Percentiles rank a stretch among this genome's conserved stretches.
Evolutionary conservation across 2,888 invertebrate species (phyloP).

Genomic region (Meandrusa payeni): DNA sequence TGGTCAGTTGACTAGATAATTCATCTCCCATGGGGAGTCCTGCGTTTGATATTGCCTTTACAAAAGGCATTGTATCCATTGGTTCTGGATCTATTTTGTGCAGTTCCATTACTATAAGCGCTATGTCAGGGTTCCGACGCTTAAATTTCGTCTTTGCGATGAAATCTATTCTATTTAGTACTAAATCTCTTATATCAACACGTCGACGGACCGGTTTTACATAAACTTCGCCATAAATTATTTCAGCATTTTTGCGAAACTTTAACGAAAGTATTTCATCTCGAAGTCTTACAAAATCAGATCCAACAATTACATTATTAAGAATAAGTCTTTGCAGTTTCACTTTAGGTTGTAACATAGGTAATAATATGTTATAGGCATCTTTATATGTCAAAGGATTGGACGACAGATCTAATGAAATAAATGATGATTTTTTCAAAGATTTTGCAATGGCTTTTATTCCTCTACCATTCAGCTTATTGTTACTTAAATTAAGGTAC

Average conservation of each 20-base stretch:
- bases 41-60: slow-evolving; percentile 27
- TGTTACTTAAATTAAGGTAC: slow-evolving; percentile 36
- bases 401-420: slow-evolving; percentile 43
- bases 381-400: slow-evolving; percentile 45
- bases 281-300: slow-evolving; percentile 37
- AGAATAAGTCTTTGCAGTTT: slow-evolving; percentile 41
- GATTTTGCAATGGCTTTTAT: slow-evolving; percentile 32
- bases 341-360: slow-evolving; percentile 32
- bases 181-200: slow-evolving; percentile 37
- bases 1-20: slow-evolving; percentile 37
- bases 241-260: slow-evolving; percentile 33
- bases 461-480: slow-evolving; percentile 33
- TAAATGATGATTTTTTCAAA: slow-evolving; percentile 33
- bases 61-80: slow-evolving; percentile 35
- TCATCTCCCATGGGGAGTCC: slow-evolving; percentile 39
- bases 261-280: slow-evolving; percentile 31
- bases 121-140: slow-evolving; percentile 42
- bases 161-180: slow-evolving; percentile 41
- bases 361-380: slow-evolving; percentile 36
- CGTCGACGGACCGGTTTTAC: slow-evolving; percentile 25
- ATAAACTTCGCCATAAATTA: slow-evolving; percentile 40
- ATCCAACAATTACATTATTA: slow-evolving; percentile 40
- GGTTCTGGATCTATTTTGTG: slow-evolving; percentile 32
- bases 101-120: slow-evolving; percentile 36
- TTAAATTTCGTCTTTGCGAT: slow-evolving; percentile 37